These are phyloP conservation scores for Chromis chromis DNA, from an alignment of 2,797 vertebrate genomes.

Conservation along the genomic window DNA sequence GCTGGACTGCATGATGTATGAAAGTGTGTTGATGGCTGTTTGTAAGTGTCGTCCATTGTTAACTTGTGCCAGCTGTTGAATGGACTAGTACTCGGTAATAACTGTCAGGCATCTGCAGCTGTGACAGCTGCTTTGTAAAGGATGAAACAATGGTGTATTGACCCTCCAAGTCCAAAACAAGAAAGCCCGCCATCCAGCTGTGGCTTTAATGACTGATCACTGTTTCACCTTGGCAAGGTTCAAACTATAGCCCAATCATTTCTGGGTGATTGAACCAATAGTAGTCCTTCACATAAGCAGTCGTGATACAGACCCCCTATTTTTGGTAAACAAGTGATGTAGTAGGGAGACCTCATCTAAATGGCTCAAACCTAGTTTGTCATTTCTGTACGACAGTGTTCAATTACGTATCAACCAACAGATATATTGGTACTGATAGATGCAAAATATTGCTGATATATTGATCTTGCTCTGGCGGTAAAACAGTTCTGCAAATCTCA, in stretches of 20 bases:
- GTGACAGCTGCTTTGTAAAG: constrained; percentile 73
- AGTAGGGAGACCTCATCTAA: not conserved
- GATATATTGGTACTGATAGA: not conserved
- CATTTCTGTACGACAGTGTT: not conserved
- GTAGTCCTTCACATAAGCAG: not conserved
- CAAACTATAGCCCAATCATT: not conserved
- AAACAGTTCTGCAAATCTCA: not conserved
- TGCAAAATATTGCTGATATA: not conserved
- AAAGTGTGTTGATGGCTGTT: constrained; percentile 13
- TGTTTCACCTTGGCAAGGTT: not conserved
- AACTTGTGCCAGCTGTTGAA: constrained; percentile 42
- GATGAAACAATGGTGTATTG: constrained; percentile 64
- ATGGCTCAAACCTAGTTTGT: not conserved
- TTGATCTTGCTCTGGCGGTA: not conserved
- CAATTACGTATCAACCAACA: not conserved
- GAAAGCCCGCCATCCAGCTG: constrained; percentile 9
- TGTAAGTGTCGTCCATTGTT: constrained; percentile 46
- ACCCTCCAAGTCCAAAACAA: constrained; percentile 40
- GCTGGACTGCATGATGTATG: not conserved
- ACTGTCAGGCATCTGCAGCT: constrained; percentile 68
- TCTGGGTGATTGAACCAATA: not conserved
- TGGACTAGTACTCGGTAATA: constrained; percentile 38
- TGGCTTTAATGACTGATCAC: not conserved
- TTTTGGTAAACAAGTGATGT: not conserved
- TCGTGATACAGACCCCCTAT: not conserved